Conservation (phyloP, 2,113 vertebrate genomes). For the Rissa tridactyla region DNA sequence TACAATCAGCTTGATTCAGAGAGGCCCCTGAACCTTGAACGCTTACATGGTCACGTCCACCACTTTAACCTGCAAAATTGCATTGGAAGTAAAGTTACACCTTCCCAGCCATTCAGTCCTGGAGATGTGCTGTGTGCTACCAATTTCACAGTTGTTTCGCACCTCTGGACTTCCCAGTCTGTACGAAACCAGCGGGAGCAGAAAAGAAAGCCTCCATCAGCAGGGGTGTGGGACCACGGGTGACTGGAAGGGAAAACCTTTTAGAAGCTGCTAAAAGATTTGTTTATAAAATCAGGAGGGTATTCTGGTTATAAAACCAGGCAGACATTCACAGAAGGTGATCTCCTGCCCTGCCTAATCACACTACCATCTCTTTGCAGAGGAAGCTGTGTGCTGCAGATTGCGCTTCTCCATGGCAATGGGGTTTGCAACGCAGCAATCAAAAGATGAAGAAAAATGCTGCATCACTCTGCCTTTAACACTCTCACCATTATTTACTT, state of each 20-base stretch:
- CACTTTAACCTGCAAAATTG: neutral
- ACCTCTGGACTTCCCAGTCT: neutral
- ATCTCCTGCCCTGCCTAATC: neutral
- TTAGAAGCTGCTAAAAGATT: neutral
- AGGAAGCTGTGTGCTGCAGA: neutral
- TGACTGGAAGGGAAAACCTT: neutral
- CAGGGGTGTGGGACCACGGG: neutral
- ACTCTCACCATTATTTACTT: neutral
- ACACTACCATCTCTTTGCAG: neutral
- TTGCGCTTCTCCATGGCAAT: neutral
- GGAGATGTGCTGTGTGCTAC: neutral
- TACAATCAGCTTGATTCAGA: neutral
- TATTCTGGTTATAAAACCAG: neutral
- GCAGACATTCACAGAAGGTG: neutral
- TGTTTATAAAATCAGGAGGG: neutral
- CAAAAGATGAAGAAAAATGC: slow-evolving; percentile 1
- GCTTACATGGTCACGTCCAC: neutral
- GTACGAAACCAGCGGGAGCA: neutral
- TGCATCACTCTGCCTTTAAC: neutral
- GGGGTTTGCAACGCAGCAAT: neutral
- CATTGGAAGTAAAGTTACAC: neutral
- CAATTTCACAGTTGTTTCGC: neutral
- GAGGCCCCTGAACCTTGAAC: neutral
- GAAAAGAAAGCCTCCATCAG: neutral
- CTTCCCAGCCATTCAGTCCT: neutral